Evolutionary conservation across 2,113 vertebrate genomes (phyloP).

Genomic region (Nesogale talazaci): DNA sequence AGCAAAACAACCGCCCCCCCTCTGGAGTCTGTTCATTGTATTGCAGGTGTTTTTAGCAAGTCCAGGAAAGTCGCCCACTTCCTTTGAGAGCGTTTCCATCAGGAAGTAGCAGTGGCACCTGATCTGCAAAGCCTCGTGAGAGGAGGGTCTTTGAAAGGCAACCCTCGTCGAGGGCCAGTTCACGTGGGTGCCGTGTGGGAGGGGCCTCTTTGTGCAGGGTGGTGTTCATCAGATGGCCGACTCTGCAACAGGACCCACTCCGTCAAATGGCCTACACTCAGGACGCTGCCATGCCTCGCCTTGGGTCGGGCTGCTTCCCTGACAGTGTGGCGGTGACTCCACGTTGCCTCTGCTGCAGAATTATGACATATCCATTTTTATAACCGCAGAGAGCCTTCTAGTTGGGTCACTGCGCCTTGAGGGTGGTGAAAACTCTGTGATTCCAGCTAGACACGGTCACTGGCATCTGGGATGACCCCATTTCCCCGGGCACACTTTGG

Average conservation of each 20-base stretch:
- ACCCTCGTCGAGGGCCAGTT: not conserved
- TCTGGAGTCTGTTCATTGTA: not conserved
- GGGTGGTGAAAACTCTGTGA: too few species aligned
- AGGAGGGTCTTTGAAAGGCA: not conserved
- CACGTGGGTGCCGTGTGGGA: not conserved
- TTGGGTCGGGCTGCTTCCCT: not conserved
- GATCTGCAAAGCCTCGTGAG: not conserved
- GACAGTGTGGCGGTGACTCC: not conserved
- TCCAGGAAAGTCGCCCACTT: not conserved
- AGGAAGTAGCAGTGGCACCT: not conserved
- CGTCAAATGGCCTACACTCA: not conserved
- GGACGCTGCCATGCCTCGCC: not conserved
- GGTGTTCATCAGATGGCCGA: not conserved
- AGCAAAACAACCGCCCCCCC: too few species aligned
- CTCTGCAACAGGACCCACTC: not conserved
- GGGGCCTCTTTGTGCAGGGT: not conserved
- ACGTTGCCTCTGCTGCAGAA: not conserved
- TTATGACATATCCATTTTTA: not conserved
- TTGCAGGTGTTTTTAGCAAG: conserved; percentile 44
- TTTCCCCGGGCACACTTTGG: too few species aligned
- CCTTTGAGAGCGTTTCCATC: conserved; percentile 3
- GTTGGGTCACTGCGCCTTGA: not conserved
- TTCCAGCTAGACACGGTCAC: not conserved
- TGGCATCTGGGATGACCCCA: fast-evolving
- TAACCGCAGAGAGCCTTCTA: not conserved